Evolutionary conservation across 2,797 vertebrate genomes (phyloP).

Genomic region (Remorina albescens): DNA sequence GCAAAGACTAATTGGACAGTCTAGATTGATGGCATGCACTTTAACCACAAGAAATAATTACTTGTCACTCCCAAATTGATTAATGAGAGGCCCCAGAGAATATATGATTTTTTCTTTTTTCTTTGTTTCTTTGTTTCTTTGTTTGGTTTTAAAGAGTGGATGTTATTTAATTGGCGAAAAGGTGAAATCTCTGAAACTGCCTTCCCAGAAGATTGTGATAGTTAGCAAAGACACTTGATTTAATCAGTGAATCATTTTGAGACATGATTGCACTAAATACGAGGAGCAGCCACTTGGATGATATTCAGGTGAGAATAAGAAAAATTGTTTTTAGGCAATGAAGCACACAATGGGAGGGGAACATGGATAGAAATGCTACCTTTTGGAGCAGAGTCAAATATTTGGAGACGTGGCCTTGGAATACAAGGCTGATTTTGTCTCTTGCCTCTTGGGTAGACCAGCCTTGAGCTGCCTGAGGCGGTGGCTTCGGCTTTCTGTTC

Average conservation of each 20-base stretch:
- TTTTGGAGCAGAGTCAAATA: slow-evolving; percentile 24
- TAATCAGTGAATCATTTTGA: slow-evolving; percentile 8
- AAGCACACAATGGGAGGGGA: not conserved
- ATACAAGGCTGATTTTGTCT: slow-evolving; percentile 50
- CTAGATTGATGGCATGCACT: slow-evolving; percentile 65
- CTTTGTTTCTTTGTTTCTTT: slow-evolving; percentile 13
- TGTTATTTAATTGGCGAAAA: slow-evolving; percentile 37
- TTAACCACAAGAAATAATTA: slow-evolving; percentile 65
- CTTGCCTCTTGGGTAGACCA: slow-evolving; percentile 50
- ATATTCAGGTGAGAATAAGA: not conserved
- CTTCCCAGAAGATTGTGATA: slow-evolving; percentile 4
- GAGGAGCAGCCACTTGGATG: not conserved
- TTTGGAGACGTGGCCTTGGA: slow-evolving; percentile 52
- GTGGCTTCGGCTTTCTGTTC: slow-evolving; percentile 44
- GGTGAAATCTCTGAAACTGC: slow-evolving; percentile 2
- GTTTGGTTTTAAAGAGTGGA: slow-evolving; percentile 38
- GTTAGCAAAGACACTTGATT: slow-evolving; percentile 20
- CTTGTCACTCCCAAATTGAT: slow-evolving; percentile 62
- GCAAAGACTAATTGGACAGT: slow-evolving; percentile 64
- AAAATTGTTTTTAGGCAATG: not conserved
- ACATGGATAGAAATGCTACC: not conserved
- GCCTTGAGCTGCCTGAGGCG: slow-evolving; percentile 62
- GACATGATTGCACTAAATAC: not conserved
- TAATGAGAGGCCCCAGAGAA: slow-evolving; percentile 58
- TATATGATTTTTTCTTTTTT: slow-evolving; percentile 23